Evolutionary conservation across 2,113 vertebrate genomes (phyloP).

Genomic region (Podarcis muralis): DNA sequence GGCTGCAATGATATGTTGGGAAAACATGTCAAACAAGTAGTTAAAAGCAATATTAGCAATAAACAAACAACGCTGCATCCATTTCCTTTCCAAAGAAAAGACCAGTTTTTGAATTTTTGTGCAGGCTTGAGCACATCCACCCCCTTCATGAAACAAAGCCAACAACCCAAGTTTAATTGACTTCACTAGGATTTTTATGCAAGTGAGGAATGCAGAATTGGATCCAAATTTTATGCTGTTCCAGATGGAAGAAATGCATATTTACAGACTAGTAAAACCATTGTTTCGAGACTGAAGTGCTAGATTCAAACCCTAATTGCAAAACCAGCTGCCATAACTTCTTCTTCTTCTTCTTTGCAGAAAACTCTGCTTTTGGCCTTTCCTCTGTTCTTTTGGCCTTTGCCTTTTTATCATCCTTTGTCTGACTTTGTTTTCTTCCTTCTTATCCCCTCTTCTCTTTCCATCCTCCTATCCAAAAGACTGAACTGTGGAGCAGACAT

Average conservation of each 20-base stretch:
- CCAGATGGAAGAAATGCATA: constrained; percentile 57
- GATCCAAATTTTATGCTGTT: constrained; percentile 63
- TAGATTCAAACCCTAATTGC: constrained; percentile 35
- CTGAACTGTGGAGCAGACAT: background rate
- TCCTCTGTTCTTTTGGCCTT: background rate
- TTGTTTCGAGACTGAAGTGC: background rate
- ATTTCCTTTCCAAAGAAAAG: constrained; percentile 30
- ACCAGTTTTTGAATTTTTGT: constrained; percentile 43
- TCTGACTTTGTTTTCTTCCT: background rate
- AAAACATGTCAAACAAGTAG: constrained; percentile 11
- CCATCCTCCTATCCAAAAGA: background rate
- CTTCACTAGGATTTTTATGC: constrained; percentile 47
- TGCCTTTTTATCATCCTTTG: background rate
- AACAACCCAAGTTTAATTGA: constrained; percentile 26
- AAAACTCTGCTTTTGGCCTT: constrained; percentile 19
- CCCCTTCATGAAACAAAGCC: background rate
- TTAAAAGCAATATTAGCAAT: constrained; percentile 17
- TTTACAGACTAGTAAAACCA: constrained; percentile 43
- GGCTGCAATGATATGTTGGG: background rate
- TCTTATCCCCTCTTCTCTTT: background rate
- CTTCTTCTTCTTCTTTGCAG: background rate
- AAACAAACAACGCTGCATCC: constrained; percentile 15
- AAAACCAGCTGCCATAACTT: background rate
- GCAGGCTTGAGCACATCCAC: background rate
- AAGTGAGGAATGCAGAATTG: constrained; percentile 61